These are phyloP conservation scores for Melanaphis sacchari DNA, from an alignment of 1,140 invertebrate genomes.

Conservation along the genomic window DNA sequence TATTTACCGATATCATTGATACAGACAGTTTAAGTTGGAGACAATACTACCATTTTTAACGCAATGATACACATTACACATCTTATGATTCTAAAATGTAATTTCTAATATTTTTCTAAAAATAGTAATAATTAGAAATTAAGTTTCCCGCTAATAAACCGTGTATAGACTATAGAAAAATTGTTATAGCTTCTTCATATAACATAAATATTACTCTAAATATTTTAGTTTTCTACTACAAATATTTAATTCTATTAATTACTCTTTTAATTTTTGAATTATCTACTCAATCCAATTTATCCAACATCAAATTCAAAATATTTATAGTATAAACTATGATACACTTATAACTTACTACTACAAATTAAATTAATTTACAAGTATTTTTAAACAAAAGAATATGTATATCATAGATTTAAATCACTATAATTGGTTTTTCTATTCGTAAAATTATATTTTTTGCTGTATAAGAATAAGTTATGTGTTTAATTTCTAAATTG, in stretches of 20 bases:
- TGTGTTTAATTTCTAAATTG: background rate
- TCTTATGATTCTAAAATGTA: background rate
- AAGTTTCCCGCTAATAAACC: background rate
- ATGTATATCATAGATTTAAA: background rate
- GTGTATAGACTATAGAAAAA: no score
- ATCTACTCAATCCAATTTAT: background rate
- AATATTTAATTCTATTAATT: background rate
- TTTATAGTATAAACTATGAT: background rate
- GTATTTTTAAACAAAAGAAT: background rate
- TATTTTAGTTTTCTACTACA: constrained; percentile 5
- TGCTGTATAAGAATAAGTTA: background rate
- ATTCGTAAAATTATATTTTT: background rate
- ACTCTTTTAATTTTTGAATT: background rate
- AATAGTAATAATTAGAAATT: background rate
- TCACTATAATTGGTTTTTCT: background rate
- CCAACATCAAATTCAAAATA: constrained; percentile 5
- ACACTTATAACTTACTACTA: background rate
- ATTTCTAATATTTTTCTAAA: background rate
- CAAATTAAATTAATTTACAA: background rate
- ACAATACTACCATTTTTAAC: background rate
- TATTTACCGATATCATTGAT: background rate
- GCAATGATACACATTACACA: background rate
- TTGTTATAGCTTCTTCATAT: background rate
- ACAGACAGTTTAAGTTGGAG: background rate
- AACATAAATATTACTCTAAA: background rate